Evolutionary conservation across 2,113 vertebrate genomes (phyloP), one percentile per base, ranked within the genome.

Genomic region (Donacobius atricapilla): DNA sequence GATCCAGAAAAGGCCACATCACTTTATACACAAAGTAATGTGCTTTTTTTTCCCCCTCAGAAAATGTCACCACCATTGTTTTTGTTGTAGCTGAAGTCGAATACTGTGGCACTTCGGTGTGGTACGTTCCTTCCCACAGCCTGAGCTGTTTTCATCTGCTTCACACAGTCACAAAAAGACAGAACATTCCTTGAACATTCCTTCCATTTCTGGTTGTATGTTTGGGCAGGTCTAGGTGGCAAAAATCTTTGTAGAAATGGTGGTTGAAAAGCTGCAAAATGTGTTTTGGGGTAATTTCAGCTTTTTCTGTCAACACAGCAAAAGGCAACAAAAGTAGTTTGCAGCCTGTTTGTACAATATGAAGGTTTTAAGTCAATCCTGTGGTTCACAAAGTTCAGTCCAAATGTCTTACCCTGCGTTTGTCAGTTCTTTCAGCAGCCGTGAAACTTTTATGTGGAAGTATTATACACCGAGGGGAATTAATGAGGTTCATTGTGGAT

Each of bases 1-100:
- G 75, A 88, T 87, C 89, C 80, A 87, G 88, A 78, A 93, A 90
- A 93, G 95, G 95, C 87, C 83, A 45, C 72, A 77, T 85, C 76
- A 70, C 92, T 92, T 90, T 82, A 33, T 57, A 21, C 47, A 35
- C 27, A 57, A 84, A 80, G n/a, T 64, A 47, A 73, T 23, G 45
- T 56, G 56, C 45, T 69, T 87, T 80, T 79, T 73, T 64, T 37
- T 63, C 40, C 14, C 23, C 23, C 40, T 58, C 71, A 64, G 50
- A 50, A 94, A 82, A 83, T 64, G 75, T 48, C 45, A 86, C 63
- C 50, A 1, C 12, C 44, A 1, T 50, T 92, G 77, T 35, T 72
- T 27, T 60, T 79, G 37, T 47, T 97, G 61, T 28, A 79, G 40
- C 65, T 87, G 51, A 72, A 71, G 73, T 87, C 82, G 48, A 58